Conservation (phyloP, 2,888 invertebrate species). For the Arctia plantaginis region DNA sequence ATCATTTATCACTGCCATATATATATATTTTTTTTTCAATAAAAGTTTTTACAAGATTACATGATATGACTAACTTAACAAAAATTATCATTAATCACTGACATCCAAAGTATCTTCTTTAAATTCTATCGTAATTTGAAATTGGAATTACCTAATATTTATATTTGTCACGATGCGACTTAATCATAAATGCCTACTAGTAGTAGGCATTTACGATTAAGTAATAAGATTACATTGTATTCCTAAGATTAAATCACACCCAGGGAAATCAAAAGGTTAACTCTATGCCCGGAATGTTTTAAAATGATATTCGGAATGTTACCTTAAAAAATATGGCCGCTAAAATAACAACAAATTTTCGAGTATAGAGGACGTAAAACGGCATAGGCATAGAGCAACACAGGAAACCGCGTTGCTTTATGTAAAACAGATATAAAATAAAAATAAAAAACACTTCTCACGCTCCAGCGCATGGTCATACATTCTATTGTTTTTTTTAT, state of each 20-base stretch:
- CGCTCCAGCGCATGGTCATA: neutral
- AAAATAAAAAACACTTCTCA: neutral
- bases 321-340: neutral
- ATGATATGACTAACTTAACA: neutral
- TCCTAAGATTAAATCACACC: neutral
- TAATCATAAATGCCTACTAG: too few species aligned
- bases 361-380: too few species aligned
- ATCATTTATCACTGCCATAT: too few species aligned
- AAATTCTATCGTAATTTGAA: neutral
- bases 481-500: neutral
- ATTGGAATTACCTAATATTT: neutral
- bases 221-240: neutral
- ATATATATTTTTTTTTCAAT: neutral
- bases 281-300: neutral
- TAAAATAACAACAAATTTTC: too few species aligned
- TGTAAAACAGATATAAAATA: neutral
- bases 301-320: neutral
- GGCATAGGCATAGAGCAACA: too few species aligned
- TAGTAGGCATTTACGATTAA: neutral
- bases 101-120: neutral
- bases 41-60: neutral
- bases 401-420: too few species aligned
- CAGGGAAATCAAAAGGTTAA: neutral
- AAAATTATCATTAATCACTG: neutral
- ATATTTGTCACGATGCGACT: neutral